phyloP scores from a whole-genome alignment of 2,797 vertebrate species.

The Malurus splendens region DNA sequence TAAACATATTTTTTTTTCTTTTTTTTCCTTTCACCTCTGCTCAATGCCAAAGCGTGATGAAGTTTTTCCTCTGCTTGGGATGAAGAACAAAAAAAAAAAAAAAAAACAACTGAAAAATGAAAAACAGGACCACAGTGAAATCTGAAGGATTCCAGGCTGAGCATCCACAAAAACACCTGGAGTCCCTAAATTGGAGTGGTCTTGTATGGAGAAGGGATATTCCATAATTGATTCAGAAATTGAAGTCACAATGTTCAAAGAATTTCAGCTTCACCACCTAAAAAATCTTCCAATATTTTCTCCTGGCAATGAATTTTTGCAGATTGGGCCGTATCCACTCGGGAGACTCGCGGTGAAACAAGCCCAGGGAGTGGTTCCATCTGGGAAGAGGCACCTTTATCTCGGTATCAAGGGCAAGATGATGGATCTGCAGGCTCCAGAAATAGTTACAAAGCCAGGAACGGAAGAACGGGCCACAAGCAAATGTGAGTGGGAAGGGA shows the following conservation, averaged over 20 bases:
- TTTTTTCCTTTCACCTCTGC: neutral
- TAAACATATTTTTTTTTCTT: neutral
- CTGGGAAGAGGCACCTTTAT: slow-evolving; percentile 11
- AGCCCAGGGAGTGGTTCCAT: neutral
- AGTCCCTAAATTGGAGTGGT: neutral
- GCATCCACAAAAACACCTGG: neutral
- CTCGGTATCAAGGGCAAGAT: neutral
- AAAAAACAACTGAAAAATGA: neutral
- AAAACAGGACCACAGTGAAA: neutral
- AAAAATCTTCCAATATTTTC: neutral
- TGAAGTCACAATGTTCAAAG: rapidly evolving
- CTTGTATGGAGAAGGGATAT: neutral
- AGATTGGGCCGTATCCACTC: neutral
- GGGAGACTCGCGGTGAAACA: neutral
- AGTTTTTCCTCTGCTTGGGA: neutral
- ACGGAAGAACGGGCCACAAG: slow-evolving; percentile 28
- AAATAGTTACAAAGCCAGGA: slow-evolving; percentile 43
- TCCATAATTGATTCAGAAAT: neutral
- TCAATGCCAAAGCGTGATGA: neutral
- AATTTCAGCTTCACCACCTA: neutral
- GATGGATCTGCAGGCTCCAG: slow-evolving; percentile 36
- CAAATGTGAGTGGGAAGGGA: slow-evolving; percentile 28
- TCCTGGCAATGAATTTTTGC: neutral
- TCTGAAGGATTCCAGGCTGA: neutral
- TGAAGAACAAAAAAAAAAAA: neutral